Evolutionary conservation across 2,113 vertebrate species (phyloP), one percentile per base, ranked within the genome.

Genomic region (Carollia perspicillata): DNA sequence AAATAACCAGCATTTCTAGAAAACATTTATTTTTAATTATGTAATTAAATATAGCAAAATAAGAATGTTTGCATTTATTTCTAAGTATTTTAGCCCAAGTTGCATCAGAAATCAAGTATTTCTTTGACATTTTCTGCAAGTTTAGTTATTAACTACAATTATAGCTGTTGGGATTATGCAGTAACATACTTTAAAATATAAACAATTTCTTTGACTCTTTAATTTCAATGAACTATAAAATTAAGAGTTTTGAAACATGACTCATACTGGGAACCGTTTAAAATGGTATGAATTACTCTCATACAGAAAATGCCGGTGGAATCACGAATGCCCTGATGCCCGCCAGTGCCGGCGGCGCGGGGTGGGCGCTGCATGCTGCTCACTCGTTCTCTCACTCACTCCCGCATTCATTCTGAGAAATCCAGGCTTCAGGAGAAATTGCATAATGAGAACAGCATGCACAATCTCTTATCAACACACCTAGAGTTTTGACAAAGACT

Each of bases 201-300:
- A 97, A 97, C 71, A 66, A 94, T 93, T 95, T 91, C 28, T 87
- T 83, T 94, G 74, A 72, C 68, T 92, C 87, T 96, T 97, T 96
- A 89, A 97, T 90, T 96, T 97, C 94, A 93, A 79, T 68, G 92
- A 98, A 92, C 95, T 97, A 96, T 23, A 96, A 95, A 97, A 95
- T 95, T 80, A 95, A 94, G 80, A 30, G 72, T 92, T 95, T 74
- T 90, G 26, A 63, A 84, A 74, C 14, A 87, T 26, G 37, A 91
- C 80, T 85, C 90, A 85, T 71, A 88, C 71, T 71, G 92, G 87
- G 81, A 94, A 96, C 93, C 75, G 94, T 75, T 94, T 87, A 60
- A 87, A 94, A 93, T 63, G 75, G 60, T 40, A 84, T 12, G 80
- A 89, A 84, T 53, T 85, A 75, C 18, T 96, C 83, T 93, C 44